Percentiles rank a stretch among this genome's conserved stretches.
Conservation (phyloP, 2,888 invertebrate genomes). For the Drosophila fungiperda region DNA sequence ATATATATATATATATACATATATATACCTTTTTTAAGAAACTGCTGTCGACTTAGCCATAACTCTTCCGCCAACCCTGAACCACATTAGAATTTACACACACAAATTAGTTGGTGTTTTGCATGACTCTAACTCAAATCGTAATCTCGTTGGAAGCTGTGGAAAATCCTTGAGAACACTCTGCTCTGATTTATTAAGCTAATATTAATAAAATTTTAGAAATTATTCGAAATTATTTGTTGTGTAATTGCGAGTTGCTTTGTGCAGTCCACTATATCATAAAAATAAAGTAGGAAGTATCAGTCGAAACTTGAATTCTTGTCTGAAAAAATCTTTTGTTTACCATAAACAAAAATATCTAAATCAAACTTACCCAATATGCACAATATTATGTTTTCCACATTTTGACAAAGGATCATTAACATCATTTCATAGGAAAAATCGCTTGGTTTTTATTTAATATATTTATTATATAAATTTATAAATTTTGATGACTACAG, state of each 20-base stretch:
- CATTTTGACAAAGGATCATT: neutral
- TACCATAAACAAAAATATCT: neutral
- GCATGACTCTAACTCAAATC: constrained; percentile 6
- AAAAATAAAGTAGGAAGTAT: no score
- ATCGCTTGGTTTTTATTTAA: neutral
- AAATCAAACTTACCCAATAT: neutral
- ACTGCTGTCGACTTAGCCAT: constrained; percentile 9
- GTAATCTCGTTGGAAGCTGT: neutral
- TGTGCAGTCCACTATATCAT: no score
- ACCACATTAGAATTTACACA: constrained; percentile 29
- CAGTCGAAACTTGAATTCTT: no score
- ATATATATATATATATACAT: neutral
- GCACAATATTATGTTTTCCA: no score
- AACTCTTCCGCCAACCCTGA: constrained; percentile 14
- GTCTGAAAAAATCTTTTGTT: no score
- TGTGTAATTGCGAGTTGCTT: neutral
- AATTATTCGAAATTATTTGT: neutral
- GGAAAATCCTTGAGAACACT: neutral
- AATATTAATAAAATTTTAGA: neutral
- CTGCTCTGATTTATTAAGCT: neutral
- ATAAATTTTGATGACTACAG: neutral
- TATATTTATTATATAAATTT: neutral
- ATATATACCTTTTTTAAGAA: neutral
- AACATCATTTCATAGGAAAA: neutral
- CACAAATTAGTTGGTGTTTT: constrained; percentile 25